Percentiles rank a stretch among this genome's conserved stretches.
These are phyloP conservation scores for Maconellicoccus hirsutus DNA, from an alignment of 1,140 invertebrate species.

Conservation along the genomic window DNA sequence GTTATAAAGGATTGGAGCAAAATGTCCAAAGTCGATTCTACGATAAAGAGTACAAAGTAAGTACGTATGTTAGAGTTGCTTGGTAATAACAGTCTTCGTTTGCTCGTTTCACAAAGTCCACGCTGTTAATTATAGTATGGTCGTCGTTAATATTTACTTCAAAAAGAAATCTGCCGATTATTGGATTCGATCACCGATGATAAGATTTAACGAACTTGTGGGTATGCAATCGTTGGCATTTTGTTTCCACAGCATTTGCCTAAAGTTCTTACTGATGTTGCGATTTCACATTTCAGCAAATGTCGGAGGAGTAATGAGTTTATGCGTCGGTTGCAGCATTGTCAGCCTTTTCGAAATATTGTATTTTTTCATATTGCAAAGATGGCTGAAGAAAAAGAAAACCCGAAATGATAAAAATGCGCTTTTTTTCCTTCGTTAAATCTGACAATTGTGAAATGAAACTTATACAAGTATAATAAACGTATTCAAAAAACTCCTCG, in stretches of 20 bases:
- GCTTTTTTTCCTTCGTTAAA: not conserved
- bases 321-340: conserved; percentile 32
- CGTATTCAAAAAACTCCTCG: no score
- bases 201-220: conserved; percentile 25
- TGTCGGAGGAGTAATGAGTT: conserved; percentile 31
- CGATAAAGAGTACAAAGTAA: not conserved
- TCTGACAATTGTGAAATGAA: no score
- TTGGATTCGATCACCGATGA: conserved; percentile 16
- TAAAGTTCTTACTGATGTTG: not conserved
- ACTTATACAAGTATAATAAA: no score
- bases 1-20: conserved; percentile 23
- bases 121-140: not conserved
- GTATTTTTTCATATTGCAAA: conserved; percentile 31
- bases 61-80: no score
- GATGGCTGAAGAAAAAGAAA: not conserved
- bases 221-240: no score
- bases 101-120: no score
- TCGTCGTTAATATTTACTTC: conserved; percentile 22
- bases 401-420: not conserved
- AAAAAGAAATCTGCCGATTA: conserved; percentile 6
- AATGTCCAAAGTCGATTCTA: not conserved
- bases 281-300: conserved; percentile 28
- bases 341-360: conserved; percentile 31
- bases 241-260: no score
- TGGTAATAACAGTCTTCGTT: no score